Base-by-base conservation (phyloP, 2,113 vertebrate species). In the Ranitomeya variabilis region DNA sequence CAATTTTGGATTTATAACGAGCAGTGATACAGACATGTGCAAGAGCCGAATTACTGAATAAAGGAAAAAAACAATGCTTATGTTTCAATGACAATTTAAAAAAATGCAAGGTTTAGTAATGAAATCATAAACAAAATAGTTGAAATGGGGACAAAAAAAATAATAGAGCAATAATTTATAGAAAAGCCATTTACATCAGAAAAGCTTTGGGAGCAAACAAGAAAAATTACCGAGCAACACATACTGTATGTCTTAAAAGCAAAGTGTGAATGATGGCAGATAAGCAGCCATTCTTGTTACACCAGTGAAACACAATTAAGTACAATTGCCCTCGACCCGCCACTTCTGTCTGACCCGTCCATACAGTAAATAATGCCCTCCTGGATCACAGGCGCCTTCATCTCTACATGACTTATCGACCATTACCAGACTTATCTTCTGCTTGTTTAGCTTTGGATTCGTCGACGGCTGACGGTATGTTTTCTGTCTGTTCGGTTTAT, bases 381-480 rank as follows among this genome's bases (percentile, higher is more conserved):
- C 16, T 11, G 45, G 13, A 76, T 59, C n/a, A 10, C 78, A 59
- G 45, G 23, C n/a, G 12, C 54, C 54, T 57, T 81, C 55, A 81
- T 60, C 23, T 60, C 79, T 81, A 16, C 26, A 81, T 81, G 57
- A 26, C 59, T 80, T 80, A 59, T 57, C 23, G n/a, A 16, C 16
- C 14, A 57, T 80, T 16, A 80, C 23, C 21, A 2, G 23, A 81
- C 21, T 18, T 45, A 9, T 37, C 26, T 81, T 62, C 23, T 8
- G 8, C 79, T 81, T 62, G n/a, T 62, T 60, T 18, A 9, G 55
- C 2, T 37, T 31, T 0, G 7, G 55, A 31, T 80, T 80, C 8
- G 7, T 23, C 91, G 91, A 90, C 62, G 91, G 89, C 91, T 82
- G 80, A 76, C n/a, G 37, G 18, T 90, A 92, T 91, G 90, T 90